Conservation (phyloP, 2,888 invertebrate genomes). For the Eupelmus urozonus region DNA sequence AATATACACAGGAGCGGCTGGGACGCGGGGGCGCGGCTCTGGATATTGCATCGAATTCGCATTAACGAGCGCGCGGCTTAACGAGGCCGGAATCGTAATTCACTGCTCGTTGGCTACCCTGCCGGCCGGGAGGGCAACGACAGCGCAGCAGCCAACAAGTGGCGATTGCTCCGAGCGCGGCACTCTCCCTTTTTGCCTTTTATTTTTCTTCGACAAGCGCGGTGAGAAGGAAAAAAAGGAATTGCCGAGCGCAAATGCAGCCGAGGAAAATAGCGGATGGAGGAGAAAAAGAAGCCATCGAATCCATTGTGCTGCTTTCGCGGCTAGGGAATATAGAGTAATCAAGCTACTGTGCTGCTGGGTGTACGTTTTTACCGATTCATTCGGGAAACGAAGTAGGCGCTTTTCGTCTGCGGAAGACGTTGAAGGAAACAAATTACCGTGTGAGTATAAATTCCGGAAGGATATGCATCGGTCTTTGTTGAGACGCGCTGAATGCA, state of each 20-base stretch:
- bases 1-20: background rate
- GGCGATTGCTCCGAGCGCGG: constrained; percentile 35
- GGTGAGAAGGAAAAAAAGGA: background rate
- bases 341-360: constrained; percentile 43
- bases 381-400: constrained; percentile 33
- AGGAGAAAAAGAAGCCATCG: background rate
- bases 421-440: too few species aligned
- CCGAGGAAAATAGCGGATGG: constrained; percentile 14
- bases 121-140: background rate
- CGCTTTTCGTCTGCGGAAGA: constrained; percentile 4
- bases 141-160: constrained; percentile 41
- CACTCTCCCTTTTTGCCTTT: background rate
- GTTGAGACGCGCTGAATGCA: background rate
- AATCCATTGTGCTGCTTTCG: too few species aligned
- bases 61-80: constrained; percentile 13
- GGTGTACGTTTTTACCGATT: constrained; percentile 45
- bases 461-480: too few species aligned
- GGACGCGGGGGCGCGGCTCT: too few species aligned
- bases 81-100: constrained; percentile 6
- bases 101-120: too few species aligned
- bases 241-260: constrained; percentile 1
- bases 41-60: constrained; percentile 13
- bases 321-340: constrained; percentile 40
- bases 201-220: background rate
- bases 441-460: too few species aligned